Evolutionary conservation across 2,888 invertebrate species (phyloP).

Genomic region (Drosophila infuscata): DNA sequence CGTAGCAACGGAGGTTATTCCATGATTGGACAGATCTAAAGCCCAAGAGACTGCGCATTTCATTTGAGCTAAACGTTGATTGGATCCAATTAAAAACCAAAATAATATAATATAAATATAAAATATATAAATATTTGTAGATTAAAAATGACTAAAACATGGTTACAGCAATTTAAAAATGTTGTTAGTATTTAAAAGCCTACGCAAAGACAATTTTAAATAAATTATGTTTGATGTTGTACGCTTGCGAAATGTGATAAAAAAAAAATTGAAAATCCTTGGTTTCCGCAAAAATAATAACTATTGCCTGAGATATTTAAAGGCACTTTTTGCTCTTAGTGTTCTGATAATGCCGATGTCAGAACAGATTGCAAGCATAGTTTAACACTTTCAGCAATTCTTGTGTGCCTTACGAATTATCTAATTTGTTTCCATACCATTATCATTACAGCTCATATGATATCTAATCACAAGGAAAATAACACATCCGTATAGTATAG

Average conservation of each 20-base stretch:
- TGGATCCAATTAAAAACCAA: neutral
- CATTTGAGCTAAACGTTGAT: neutral
- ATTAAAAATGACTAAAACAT: neutral
- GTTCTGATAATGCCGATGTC: neutral
- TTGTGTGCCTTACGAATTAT: neutral
- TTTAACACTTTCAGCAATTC: neutral
- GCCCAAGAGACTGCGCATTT: neutral
- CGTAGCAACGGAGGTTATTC: neutral
- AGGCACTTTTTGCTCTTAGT: neutral
- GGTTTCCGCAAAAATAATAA: neutral
- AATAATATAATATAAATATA: neutral
- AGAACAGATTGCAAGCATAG: neutral
- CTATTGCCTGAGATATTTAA: neutral
- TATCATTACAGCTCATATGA: constrained; percentile 27
- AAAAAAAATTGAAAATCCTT: neutral
- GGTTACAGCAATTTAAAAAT: neutral
- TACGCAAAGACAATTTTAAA: neutral
- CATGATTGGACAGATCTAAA: neutral
- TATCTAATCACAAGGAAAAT: constrained; percentile 12
- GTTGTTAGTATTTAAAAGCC: neutral
- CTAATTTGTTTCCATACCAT: neutral
- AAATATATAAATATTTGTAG: neutral
- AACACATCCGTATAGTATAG: neutral
- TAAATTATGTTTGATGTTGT: neutral
- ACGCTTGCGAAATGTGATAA: fast-evolving